Conservation (phyloP, 2,888 invertebrate genomes). For the Pseudolycoriella hygida region DNA sequence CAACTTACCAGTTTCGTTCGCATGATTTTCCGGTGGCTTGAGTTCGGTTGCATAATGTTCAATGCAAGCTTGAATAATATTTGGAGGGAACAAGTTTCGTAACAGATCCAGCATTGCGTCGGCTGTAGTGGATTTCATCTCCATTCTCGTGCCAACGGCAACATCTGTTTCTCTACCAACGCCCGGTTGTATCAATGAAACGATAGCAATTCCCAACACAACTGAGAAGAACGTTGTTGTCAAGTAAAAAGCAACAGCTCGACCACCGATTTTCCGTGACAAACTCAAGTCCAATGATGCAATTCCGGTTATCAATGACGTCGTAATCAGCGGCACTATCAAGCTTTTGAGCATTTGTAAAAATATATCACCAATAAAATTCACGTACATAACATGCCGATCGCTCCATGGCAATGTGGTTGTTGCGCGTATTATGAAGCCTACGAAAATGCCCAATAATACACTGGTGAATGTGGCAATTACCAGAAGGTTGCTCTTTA, state of each 20-base stretch:
- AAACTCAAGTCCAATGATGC: constrained; percentile 48
- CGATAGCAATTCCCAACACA: constrained; percentile 51
- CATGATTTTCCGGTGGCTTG: no score
- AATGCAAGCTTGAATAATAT: constrained; percentile 65
- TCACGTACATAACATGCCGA: constrained; percentile 48
- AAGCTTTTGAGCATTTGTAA: constrained; percentile 55
- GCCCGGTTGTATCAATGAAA: constrained; percentile 47
- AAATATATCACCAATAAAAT: constrained; percentile 52
- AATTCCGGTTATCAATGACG: constrained; percentile 48
- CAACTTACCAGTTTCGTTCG: no score
- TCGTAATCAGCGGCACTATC: constrained; percentile 53
- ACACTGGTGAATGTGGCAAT: constrained; percentile 38
- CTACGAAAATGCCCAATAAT: constrained; percentile 33
- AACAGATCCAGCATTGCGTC: constrained; percentile 55
- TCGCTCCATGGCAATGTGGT: constrained; percentile 28
- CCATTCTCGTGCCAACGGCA: constrained; percentile 9
- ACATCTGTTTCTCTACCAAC: constrained; percentile 12
- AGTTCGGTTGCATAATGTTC: constrained; percentile 32
- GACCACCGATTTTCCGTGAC: constrained; percentile 45
- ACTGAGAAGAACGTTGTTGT: constrained; percentile 51
- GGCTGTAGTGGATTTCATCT: constrained; percentile 32
- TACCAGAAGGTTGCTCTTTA: constrained; percentile 30
- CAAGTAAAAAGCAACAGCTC: constrained; percentile 51
- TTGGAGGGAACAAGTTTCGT: constrained; percentile 72
- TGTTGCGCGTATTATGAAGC: constrained; percentile 26